Conservation (phyloP, 2,888 invertebrate genomes). For the Ectemnius cavifrons region DNA sequence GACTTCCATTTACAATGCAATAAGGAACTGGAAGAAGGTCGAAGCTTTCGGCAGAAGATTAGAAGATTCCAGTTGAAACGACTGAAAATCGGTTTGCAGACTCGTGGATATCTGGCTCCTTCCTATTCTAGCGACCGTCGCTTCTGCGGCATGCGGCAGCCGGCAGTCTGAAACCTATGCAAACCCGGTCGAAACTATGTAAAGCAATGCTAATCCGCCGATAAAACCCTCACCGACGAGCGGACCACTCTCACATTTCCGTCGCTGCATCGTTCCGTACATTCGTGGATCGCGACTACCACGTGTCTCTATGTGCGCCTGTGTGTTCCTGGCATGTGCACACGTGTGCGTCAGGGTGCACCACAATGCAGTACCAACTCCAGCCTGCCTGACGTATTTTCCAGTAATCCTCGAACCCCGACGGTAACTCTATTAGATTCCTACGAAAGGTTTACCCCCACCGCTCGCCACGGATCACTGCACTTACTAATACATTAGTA, state of each 20-base stretch:
- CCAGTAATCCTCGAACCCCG: constrained; percentile 66
- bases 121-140: constrained; percentile 6
- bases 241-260: constrained; percentile 56
- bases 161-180: constrained; percentile 65
- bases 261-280: constrained; percentile 43
- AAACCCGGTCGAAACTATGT: constrained; percentile 74
- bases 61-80: constrained; percentile 50
- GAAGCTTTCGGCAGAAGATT: constrained; percentile 51
- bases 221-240: constrained; percentile 72
- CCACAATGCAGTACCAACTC: constrained; percentile 61
- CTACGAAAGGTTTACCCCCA: constrained; percentile 49
- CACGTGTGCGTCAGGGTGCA: constrained; percentile 48
- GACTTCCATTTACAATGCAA: constrained; percentile 19
- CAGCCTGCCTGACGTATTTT: constrained; percentile 64
- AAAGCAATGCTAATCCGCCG: constrained; percentile 76
- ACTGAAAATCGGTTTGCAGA: constrained; percentile 61
- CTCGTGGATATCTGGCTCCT: constrained; percentile 45
- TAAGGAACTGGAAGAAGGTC: constrained; percentile 29
- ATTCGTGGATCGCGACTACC: constrained; percentile 27
- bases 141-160: constrained; percentile 47
- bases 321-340: background rate
- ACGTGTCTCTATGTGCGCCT: background rate
- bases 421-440: constrained; percentile 70
- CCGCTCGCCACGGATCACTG: constrained; percentile 35
- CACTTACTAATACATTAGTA: constrained; percentile 39